Evolutionary conservation across 2,888 invertebrate species (phyloP), one percentile per base, ranked within the genome.

Genomic region (Heliconius cydno): DNA sequence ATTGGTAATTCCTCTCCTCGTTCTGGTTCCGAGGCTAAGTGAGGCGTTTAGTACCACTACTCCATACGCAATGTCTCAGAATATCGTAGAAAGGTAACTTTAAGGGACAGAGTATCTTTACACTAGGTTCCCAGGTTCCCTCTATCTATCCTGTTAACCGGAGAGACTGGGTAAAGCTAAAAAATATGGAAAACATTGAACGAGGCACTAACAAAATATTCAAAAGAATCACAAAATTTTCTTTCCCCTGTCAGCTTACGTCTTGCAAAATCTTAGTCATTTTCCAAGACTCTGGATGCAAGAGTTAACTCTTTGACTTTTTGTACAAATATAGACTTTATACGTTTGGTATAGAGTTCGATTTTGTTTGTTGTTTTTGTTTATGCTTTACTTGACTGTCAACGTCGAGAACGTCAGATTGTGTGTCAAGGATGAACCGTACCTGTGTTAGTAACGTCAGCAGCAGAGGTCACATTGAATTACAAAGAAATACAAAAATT

Each of bases 341-440:
- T 70, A 9, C 34, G 65, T 70, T 76, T 15, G 12, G 9, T 28
- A 65, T 79, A 80, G 68, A 72, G 82, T 80, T 77, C 63, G 72
- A 73, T 79, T 72, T 82, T 46, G 80, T 68, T 63, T 78, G 71
- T 77, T 38, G 52, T 38, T 70, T 79, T 79, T 28, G 25, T 75
- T 75, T 77, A 63, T 60, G 77, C 67, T 79, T 83, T 82, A 80
- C 83, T 83, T 81, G 74, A 79, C 80, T 81, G 83, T 82, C 83
- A 82, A 74, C 82, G 78, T 82, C 77, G 76, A 81, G 82, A 74
- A 82, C 80, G 80, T 82, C 82, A 82, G 82, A 81, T 83, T 83
- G 80, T 83, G 82, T 83, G 83, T 83, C 82, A 83, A 83, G 83
- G 83, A 83, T 83, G 83, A 83, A 73, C 80, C 78, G 79, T 77